Conservation (phyloP, 2,888 invertebrate genomes). For the Himalopsyche japonica region DNA sequence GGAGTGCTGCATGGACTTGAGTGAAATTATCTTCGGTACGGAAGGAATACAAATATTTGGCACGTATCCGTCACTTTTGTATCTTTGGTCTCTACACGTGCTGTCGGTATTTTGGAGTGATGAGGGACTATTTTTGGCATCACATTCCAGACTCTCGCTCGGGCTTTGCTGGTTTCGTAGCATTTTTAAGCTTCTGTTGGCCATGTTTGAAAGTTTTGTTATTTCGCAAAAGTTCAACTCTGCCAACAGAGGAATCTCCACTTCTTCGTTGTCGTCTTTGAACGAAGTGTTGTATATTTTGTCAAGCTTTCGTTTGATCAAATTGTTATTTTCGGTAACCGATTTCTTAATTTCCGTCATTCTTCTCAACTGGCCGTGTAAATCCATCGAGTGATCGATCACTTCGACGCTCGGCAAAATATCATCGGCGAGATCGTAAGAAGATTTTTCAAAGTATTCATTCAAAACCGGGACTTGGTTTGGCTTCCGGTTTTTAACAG, state of each 20-base stretch:
- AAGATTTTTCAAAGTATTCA: constrained; percentile 50
- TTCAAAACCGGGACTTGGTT: constrained; percentile 55
- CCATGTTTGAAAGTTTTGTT: constrained; percentile 55
- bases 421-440: not conserved
- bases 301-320: constrained; percentile 54
- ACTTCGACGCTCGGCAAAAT: constrained; percentile 10
- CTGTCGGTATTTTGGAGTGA: constrained; percentile 43
- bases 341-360: constrained; percentile 54
- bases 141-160: constrained; percentile 33
- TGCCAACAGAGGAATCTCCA: constrained; percentile 51
- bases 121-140: constrained; percentile 55
- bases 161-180: constrained; percentile 41
- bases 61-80: constrained; percentile 37
- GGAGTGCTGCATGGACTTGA: constrained; percentile 48
- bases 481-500: constrained; percentile 65
- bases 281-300: constrained; percentile 37
- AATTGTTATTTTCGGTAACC: constrained; percentile 55
- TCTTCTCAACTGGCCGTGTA: constrained; percentile 51
- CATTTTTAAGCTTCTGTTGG: constrained; percentile 54
- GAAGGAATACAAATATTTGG: constrained; percentile 53
- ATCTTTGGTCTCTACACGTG: constrained; percentile 43
- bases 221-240: constrained; percentile 58
- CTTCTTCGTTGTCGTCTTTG: constrained; percentile 31
- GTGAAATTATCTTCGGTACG: constrained; percentile 53
- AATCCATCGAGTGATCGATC: constrained; percentile 45